A percentile compares a stretch with the other conserved stretches of the same genome.
Evolutionary conservation across 2,113 vertebrate genomes (phyloP).

Genomic region (Mus musculus): DNA sequence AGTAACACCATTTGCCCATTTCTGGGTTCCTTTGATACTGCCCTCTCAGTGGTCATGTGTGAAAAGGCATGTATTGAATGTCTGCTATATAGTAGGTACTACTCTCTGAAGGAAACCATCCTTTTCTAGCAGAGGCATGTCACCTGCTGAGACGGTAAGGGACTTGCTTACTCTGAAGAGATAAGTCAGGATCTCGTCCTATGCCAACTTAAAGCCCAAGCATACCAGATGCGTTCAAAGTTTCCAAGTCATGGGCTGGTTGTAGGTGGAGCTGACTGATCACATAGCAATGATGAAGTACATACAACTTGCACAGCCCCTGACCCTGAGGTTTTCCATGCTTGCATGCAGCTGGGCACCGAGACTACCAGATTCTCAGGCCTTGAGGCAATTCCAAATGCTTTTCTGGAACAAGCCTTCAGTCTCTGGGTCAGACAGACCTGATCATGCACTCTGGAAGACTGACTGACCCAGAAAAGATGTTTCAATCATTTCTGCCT

Average conservation of each 20-base stretch:
- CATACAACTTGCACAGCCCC: neutral
- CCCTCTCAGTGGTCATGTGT: neutral
- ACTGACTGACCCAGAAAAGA: neutral
- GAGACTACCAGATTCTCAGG: no score
- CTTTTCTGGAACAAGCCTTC: neutral
- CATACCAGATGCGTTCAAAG: neutral
- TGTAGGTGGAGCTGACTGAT: neutral
- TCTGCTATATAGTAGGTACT: neutral
- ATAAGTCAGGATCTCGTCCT: neutral
- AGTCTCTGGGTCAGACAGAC: neutral
- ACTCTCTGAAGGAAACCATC: rapidly evolving
- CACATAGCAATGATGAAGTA: neutral
- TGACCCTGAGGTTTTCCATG: neutral
- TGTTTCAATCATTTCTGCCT: neutral
- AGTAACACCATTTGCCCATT: neutral
- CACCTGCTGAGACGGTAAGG: neutral
- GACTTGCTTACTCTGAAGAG: neutral
- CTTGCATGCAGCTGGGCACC: neutral
- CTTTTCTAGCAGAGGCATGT: neutral
- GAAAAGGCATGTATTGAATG: neutral
- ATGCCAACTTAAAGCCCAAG: neutral
- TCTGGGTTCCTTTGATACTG: neutral
- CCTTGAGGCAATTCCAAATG: neutral
- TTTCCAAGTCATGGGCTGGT: neutral
- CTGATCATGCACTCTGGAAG: neutral